Base-by-base conservation (phyloP, 1,140 invertebrate genomes). In the Epicauta chinensis region DNA sequence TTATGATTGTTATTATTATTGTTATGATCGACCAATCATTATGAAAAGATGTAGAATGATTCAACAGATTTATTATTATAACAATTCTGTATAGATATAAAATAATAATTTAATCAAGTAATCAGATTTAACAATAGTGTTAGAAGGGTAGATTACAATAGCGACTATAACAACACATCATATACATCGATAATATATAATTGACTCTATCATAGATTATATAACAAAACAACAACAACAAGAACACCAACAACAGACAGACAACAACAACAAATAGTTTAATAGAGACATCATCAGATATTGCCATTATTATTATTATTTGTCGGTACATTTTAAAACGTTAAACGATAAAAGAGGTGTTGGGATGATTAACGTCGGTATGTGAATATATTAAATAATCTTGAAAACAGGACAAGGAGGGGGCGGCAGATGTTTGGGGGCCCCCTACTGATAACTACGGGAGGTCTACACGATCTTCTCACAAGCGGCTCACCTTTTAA, bases 321-420 rank as follows among this genome's bases (percentile, higher is more conserved):
- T 34, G 32, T 34, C 55, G 58, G 60, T 44, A 51, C 11, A 11
- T n/a, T 34, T n/a, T 11, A 34, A 11, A n/a, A n/a, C n/a, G n/a
- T 46, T 39, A 50, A 23, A 23, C 47, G 56, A 59, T 56, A 63
- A 63, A 62, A 3, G 59, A 63, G 59, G 61, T 62, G 63, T 64
- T 60, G 58, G 58, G 48, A 60, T 66, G 64, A 66, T 66, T 64
- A 66, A 66, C 60, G 59, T 57, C 61, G 61, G 64, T 59, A 61
- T 63, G 61, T 64, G 64, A 64, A 66, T 66, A 66, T 64, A 66
- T 66, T 66, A 66, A 66, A 66, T 66, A 63, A 64, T 66, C 62
- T 57, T 51, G 59, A 58, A 62, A 61, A 62, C 62, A 64, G 64
- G 64, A 7, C 23, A 23, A 7, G 23, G 23, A 3, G 23, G 23